Conservation (phyloP, 2,113 vertebrate species). For the Dissostichus mawsoni region DNA sequence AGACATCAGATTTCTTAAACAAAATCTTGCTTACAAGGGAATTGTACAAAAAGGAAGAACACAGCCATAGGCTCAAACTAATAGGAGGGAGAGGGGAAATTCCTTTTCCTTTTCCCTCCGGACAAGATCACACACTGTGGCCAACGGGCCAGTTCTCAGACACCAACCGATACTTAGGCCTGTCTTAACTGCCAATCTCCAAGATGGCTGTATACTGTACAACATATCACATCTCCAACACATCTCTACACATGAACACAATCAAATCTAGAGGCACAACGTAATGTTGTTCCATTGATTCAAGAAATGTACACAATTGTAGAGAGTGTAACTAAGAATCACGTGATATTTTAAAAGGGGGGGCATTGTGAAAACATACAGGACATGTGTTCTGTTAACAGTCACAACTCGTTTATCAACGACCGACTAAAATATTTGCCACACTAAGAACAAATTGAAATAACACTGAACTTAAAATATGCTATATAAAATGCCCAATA, state of each 20-base stretch:
- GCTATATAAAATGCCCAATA: conserved; percentile 76
- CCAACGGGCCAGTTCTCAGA: conserved; percentile 74
- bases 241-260: conserved; percentile 34
- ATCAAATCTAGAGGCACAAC: conserved; percentile 46
- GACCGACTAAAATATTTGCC: conserved; percentile 47
- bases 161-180: conserved; percentile 61
- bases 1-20: conserved; percentile 97
- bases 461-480: conserved; percentile 84
- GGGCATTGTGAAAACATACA: conserved; percentile 4
- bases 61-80: conserved; percentile 85
- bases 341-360: conserved; percentile 9
- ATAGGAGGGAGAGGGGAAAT: conserved; percentile 68
- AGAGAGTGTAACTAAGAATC: conserved; percentile 40
- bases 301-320: conserved; percentile 54
- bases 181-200: conserved; percentile 70
- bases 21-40: conserved; percentile 92
- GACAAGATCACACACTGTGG: conserved; percentile 73
- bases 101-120: conserved; percentile 68
- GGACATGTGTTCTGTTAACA: conserved; percentile 41
- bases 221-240: conserved; percentile 63
- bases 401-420: conserved; percentile 46
- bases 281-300: conserved; percentile 35
- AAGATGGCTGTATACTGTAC: conserved; percentile 73
- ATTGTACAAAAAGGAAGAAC: conserved; percentile 84
- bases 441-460: conserved; percentile 59